A percentile compares a stretch with the other conserved stretches of the same genome.
phyloP scores from a whole-genome alignment of 1,140 invertebrate genomes.

The Atta cephalotes region DNA sequence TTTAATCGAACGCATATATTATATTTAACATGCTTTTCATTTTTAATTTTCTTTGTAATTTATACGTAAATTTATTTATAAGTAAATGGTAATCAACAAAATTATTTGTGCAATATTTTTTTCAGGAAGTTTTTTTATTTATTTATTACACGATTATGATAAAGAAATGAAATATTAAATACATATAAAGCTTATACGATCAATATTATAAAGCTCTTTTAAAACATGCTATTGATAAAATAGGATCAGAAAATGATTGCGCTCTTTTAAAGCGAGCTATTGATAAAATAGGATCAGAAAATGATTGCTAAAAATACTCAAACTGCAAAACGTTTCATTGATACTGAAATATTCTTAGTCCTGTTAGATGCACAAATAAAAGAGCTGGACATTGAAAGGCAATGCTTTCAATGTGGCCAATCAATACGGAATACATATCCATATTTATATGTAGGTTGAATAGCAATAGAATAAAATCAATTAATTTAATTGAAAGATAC shows the following conservation, averaged over 20 bases:
- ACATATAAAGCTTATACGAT: not conserved
- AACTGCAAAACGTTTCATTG: conserved; percentile 25
- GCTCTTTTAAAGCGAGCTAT: not conserved
- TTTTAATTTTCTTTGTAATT: not conserved
- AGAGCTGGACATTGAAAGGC: conserved; percentile 12
- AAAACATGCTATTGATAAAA: conserved; percentile 12
- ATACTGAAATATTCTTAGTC: conserved; percentile 15
- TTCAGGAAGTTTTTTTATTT: not conserved
- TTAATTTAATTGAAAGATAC: conserved; percentile 47
- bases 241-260: not conserved
- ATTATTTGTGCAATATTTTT: not conserved
- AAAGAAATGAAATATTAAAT: not conserved
- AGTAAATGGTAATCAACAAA: not conserved
- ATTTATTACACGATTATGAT: not conserved
- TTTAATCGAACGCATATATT: not conserved
- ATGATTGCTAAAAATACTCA: not conserved
- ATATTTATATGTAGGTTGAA: conserved; percentile 42
- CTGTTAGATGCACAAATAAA: conserved; percentile 10
- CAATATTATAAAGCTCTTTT: conserved; percentile 9
- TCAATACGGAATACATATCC: conserved; percentile 44
- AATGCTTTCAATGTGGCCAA: conserved; percentile 38
- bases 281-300: conserved; percentile 22
- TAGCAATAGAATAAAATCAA: conserved; percentile 27
- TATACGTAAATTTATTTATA: not conserved
- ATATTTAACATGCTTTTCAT: not conserved